Conservation (phyloP, 2,797 vertebrate species). For the Danio aesculapii region DNA sequence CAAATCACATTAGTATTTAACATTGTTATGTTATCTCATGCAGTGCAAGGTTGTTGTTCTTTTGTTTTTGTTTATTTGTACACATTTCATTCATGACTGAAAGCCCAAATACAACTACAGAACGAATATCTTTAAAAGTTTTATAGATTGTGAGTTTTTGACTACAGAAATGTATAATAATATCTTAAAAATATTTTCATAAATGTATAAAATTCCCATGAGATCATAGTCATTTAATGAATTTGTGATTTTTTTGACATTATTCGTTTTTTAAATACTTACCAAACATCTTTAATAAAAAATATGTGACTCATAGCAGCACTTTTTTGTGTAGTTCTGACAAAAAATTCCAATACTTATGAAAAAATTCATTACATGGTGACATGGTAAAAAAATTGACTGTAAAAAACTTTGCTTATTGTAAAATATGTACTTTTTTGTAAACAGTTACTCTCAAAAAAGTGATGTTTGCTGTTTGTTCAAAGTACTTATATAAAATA, state of each 20-base stretch:
- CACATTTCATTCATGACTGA: no score
- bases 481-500: no score
- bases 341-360: neutral
- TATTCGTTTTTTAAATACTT: no score
- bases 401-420: neutral
- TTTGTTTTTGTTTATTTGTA: conserved; percentile 5
- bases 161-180: neutral
- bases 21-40: neutral
- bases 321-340: no score
- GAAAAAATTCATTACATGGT: neutral
- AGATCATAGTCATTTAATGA: neutral
- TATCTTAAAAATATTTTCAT: neutral
- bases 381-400: neutral
- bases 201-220: neutral
- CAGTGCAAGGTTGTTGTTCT: neutral
- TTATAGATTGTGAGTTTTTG: no score
- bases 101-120: no score
- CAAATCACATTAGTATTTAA: conserved; percentile 8
- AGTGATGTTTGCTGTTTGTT: no score
- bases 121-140: no score
- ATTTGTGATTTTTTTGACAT: neutral
- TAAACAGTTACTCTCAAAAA: no score
- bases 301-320: neutral
- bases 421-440: neutral
- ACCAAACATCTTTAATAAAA: no score